Base-by-base conservation (phyloP, 2,113 vertebrate species). In the Ceyx margarethae region DNA sequence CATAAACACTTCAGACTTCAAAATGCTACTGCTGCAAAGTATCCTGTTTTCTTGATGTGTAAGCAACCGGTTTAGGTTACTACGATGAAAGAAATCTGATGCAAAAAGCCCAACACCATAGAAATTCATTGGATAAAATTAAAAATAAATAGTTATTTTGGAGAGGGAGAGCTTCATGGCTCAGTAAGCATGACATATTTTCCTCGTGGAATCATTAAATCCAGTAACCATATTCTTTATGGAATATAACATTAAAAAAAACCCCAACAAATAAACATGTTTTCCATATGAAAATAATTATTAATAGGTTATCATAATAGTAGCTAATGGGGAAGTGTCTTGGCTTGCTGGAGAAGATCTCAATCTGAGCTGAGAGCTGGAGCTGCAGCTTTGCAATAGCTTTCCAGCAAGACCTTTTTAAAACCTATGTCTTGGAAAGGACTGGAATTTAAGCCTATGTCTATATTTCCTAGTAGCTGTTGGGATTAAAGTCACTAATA, bases 141-240 rank as follows among this genome's bases (percentile, higher is more conserved):
- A 94, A 94, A 91, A 81, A 83, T 69, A 96, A 96, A 96, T 95
- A 96, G 54, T 96, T 93, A 61, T 86, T 95, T 97, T 93, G 94
- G 93, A 95, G 82, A 85, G 81, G 75, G 57, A 86, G 73, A 46
- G 66, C 45, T 80, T 78, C 3, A 1, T 82, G 91, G 88, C 86
- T 77, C 29, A 0, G 72, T 68, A 60, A 91, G 67, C 79, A 51
- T 9, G 81, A 43, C 85, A 95, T 95, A 95, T 79, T 96, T 97
- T 94, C 94, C 90, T 94, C 91, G 72, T 95, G 93, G 93, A 86
- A 94, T 96, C 93, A 96, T 71, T 87, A 89, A 93, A 83, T 81
- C 87, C 61, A 5, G 81, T 85, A 89, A 69, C 90, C 85, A 92
- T 94, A 86, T 82, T 33, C 88, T 75, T 75, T 40, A 69, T 64